Conservation (phyloP, 92 coral and sea anemone genomes). For the Isaurus tuberculatus region DNA sequence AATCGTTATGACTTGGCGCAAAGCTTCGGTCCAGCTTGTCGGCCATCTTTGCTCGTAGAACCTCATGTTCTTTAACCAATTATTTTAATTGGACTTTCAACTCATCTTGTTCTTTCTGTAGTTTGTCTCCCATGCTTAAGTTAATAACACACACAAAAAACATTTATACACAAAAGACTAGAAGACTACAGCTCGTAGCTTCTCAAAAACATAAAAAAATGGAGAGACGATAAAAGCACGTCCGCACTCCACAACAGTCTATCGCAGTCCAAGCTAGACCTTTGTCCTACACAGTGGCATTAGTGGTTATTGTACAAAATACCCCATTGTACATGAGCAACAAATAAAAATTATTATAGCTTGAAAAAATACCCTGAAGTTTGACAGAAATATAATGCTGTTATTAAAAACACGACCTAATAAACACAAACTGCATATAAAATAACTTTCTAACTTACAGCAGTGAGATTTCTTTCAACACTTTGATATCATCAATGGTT, state of each 20-base stretch:
- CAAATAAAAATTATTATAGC: neutral
- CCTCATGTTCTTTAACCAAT: conserved; percentile 18
- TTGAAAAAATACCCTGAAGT: neutral
- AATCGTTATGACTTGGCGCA: conserved; percentile 30
- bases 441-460: neutral
- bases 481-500: neutral
- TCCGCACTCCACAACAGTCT: too few species aligned
- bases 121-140: conserved; percentile 19
- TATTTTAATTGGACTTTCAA: conserved; percentile 3
- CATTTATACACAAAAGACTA: neutral
- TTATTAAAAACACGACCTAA: neutral
- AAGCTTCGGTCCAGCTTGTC: conserved; percentile 15
- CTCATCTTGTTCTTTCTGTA: conserved; percentile 12
- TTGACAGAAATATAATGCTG: neutral
- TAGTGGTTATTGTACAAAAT: neutral
- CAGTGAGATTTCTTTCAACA: neutral
- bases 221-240: neutral
- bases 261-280: too few species aligned
- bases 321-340: neutral
- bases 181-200: conserved; percentile 13
- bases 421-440: too few species aligned
- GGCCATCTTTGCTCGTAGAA: conserved; percentile 26
- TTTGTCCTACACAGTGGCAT: neutral
- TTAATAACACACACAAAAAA: conserved; percentile 5
- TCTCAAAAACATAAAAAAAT: neutral